Base-by-base conservation (phyloP, 2,888 invertebrate species). In the Teinopalpus imperialis region DNA sequence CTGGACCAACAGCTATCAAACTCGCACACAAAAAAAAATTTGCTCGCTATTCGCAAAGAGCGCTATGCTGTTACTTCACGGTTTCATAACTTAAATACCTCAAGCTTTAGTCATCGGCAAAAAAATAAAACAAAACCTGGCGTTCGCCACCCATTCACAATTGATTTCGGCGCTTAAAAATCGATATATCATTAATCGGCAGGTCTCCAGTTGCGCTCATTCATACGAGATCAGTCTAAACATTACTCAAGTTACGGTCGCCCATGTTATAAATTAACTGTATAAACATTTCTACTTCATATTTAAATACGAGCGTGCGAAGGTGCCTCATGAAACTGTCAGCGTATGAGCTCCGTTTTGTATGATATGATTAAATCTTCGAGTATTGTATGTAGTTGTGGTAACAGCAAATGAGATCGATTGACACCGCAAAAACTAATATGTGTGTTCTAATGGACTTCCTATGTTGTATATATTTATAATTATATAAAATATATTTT, bases 161-260 rank as follows among this genome's bases (percentile, higher is more conserved):
- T 45, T 48, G 43, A 31, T 39, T 36, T 43, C 39, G 43, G 40
- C 27, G 43, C 26, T 31, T 21, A 39, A 37, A 8, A 24, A 31
- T 46, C 40, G 35, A 46, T 40, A 35, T 34, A 29, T 36, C 35
- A 34, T 35, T 35, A 36, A 35, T 43, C 27, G 42, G 20, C 29
- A 9, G 20, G 31, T 18, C 45, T 80, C 75, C 43, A 49, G 67
- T 81, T 74, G 59, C 81, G 62, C 54, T 71, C 85, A 85, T 83
- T 83, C 73, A 82, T 57, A 61, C 66, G 61, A 76, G 79, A 82
- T 83, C 81, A 85, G 87, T 78, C 86, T 82, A 85, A 87, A 86
- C 86, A 86, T 51, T 62, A 57, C 43, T 83, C 83, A 45, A 50
- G 68, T 82, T 70, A 48, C 69, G 57, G 46, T 44, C 63, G 63